Conservation (phyloP, 2,113 vertebrate genomes). For the Struthio camelus region DNA sequence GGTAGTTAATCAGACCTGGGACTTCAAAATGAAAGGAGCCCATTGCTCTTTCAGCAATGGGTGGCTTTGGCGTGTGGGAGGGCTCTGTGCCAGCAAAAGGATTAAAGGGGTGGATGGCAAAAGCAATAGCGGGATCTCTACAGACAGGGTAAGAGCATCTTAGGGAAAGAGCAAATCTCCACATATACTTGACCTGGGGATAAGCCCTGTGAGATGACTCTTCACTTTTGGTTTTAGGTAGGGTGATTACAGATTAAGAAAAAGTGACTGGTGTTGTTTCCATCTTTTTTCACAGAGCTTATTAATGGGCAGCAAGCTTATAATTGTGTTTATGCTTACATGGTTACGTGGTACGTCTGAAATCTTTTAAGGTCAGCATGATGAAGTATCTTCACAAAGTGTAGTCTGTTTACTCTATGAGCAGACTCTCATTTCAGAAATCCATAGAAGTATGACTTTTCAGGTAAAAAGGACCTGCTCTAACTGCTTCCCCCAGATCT, state of each 20-base stretch:
- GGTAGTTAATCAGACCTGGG: background rate
- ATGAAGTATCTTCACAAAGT: background rate
- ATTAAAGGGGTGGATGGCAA: background rate
- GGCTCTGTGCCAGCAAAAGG: background rate
- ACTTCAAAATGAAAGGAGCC: background rate
- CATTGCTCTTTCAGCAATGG: background rate
- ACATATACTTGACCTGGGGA: background rate
- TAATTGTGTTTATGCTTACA: background rate
- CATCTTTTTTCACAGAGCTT: background rate
- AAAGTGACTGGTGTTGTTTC: background rate
- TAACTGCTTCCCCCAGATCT: background rate
- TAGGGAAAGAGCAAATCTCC: background rate
- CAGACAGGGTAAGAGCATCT: background rate
- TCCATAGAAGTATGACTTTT: background rate
- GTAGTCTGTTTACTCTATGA: background rate
- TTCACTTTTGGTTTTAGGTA: background rate
- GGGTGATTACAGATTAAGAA: background rate
- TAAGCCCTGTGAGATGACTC: background rate
- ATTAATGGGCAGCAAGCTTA: background rate
- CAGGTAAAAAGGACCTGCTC: background rate
- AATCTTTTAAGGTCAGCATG: background rate
- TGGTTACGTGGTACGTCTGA: background rate
- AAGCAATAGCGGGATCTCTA: background rate
- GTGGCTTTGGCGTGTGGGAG: background rate
- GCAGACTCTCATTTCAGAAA: background rate